phyloP scores from a whole-genome alignment of 2,113 vertebrate species.

The Alosa alosa region DNA sequence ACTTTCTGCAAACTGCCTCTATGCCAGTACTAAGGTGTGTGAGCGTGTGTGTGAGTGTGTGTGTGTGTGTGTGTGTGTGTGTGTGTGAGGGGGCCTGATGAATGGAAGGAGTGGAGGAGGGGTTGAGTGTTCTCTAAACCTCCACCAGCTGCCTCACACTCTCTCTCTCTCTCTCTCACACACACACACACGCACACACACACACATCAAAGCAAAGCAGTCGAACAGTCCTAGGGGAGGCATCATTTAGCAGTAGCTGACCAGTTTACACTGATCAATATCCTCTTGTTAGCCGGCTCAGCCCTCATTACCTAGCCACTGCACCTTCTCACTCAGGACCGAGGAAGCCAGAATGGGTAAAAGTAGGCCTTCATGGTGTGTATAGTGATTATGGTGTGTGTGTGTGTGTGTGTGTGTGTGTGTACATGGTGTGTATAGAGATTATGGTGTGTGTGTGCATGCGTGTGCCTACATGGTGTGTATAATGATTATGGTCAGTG shows the following conservation, averaged over 20 bases:
- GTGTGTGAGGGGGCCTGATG: neutral
- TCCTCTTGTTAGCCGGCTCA: constrained; percentile 46
- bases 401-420: too few species aligned
- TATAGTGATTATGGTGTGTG: too few species aligned
- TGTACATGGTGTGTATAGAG: too few species aligned
- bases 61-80: neutral
- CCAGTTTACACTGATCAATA: constrained; percentile 58
- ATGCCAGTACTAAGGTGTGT: neutral
- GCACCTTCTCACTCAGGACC: too few species aligned
- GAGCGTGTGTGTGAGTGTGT: neutral
- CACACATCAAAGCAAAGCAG: neutral
- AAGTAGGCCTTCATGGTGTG: too few species aligned
- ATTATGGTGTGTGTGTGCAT: too few species aligned
- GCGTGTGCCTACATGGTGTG: too few species aligned
- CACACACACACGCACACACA: constrained; percentile 17
- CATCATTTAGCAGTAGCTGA: constrained; percentile 56
- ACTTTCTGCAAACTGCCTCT: too few species aligned
- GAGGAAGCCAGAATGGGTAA: too few species aligned
- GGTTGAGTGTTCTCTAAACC: constrained; percentile 52
- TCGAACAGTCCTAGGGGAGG: constrained; percentile 42
- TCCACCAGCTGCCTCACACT: constrained; percentile 49
- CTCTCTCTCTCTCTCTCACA: constrained; percentile 30
- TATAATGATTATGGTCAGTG: too few species aligned
- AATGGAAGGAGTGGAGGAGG: constrained; percentile 10
- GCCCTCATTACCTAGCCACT: constrained; percentile 22